A percentile compares a stretch with the other conserved stretches of the same genome.
These are phyloP conservation scores for Hydrocynus forskahlii DNA, from an alignment of 2,797 vertebrate species.

Conservation along the genomic window DNA sequence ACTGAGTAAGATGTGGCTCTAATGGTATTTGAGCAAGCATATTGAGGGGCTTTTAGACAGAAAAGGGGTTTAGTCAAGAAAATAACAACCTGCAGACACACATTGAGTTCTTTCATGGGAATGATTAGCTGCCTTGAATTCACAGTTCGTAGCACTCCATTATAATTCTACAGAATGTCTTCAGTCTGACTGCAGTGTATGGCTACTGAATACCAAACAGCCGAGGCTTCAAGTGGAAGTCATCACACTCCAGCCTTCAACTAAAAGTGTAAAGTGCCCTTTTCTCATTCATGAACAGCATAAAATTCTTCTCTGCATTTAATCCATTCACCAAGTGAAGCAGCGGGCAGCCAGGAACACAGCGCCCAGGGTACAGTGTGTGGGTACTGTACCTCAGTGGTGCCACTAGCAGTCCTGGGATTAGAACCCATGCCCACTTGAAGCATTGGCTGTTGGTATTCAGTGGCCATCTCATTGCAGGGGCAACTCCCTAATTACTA, in stretches of 20 bases:
- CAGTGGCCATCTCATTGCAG: no score
- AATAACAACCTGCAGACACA: not conserved
- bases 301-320: no score
- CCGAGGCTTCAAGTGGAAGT: not conserved
- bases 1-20: not conserved
- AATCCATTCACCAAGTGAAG: no score
- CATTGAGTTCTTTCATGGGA: not conserved
- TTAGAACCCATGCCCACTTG: no score
- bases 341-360: no score
- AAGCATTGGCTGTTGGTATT: no score
- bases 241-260: not conserved
- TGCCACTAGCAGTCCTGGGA: no score
- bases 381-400: no score
- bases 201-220: not conserved
- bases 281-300: no score
- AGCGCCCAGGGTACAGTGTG: no score
- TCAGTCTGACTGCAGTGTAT: not conserved
- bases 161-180: not conserved
- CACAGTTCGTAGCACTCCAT: not conserved
- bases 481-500: no score
- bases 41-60: not conserved
- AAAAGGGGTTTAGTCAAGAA: not conserved
- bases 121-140: not conserved
- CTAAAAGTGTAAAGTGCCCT: no score
- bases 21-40: not conserved